phyloP scores from a whole-genome alignment of 2,888 invertebrate species.

The Lasioglossum morio region DNA sequence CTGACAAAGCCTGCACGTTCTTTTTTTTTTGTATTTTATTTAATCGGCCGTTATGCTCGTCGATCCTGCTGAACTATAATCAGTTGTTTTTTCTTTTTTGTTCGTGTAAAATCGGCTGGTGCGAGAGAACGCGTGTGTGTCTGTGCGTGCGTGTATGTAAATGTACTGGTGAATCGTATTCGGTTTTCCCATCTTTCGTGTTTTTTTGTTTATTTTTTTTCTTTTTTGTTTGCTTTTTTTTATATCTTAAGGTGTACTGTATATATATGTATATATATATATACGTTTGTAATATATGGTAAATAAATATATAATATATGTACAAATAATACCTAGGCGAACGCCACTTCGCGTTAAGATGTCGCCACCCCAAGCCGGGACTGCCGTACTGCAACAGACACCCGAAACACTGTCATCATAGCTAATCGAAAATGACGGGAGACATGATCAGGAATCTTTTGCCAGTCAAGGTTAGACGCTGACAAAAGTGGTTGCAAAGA shows the following conservation, averaged over 20 bases:
- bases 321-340: constrained; percentile 82
- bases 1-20: constrained; percentile 22
- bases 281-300: constrained; percentile 55
- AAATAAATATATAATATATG: constrained; percentile 70
- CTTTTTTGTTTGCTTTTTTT: background rate
- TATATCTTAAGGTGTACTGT: constrained; percentile 34
- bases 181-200: background rate
- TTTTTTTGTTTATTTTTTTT: background rate
- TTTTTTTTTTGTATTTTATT: background rate
- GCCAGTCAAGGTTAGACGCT: constrained; percentile 62
- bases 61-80: constrained; percentile 41
- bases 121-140: constrained; percentile 36
- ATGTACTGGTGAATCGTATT: background rate
- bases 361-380: constrained; percentile 94
- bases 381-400: constrained; percentile 94
- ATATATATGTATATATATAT: constrained; percentile 30
- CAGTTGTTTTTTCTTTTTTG: background rate
- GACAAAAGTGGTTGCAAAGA: constrained; percentile 46
- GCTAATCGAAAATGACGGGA: constrained; percentile 39
- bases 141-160: background rate
- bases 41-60: constrained; percentile 18
- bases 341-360: constrained; percentile 88
- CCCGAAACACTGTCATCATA: constrained; percentile 79
- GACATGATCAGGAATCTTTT: constrained; percentile 35
- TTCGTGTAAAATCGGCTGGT: constrained; percentile 41